A percentile compares a stretch with the other conserved stretches of the same genome.
Conservation (phyloP, 2,113 vertebrate genomes). For the Neogale vison region DNA sequence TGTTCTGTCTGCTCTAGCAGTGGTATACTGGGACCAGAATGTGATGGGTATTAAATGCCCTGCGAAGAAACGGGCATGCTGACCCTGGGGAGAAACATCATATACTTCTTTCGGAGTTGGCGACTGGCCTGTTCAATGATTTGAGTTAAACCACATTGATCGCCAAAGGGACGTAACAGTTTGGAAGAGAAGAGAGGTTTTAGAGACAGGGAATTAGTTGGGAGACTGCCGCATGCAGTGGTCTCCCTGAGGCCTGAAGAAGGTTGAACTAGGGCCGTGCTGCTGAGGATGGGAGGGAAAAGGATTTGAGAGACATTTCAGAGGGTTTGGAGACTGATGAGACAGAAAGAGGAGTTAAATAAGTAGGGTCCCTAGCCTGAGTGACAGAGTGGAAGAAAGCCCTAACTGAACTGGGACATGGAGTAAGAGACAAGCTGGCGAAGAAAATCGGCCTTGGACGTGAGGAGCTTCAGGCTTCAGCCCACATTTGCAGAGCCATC, state of each 20-base stretch:
- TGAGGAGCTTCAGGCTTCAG: background rate
- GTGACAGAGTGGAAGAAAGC: background rate
- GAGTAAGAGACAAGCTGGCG: background rate
- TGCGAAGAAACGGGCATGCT: background rate
- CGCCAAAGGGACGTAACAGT: background rate
- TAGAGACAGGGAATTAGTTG: background rate
- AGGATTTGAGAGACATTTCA: background rate
- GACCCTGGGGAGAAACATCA: background rate
- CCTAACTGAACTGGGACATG: background rate
- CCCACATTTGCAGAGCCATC: background rate
- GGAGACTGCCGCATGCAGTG: background rate
- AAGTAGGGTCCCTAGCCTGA: background rate
- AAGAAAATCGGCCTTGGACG: background rate
- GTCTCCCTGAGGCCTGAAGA: background rate
- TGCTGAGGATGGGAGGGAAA: background rate
- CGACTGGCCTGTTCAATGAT: background rate
- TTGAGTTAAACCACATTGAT: conserved; percentile 6
- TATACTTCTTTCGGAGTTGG: background rate
- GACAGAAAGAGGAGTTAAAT: background rate
- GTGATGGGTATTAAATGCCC: background rate
- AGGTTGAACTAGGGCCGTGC: background rate
- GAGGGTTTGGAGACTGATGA: background rate
- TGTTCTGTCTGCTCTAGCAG: background rate
- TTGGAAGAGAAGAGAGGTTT: background rate
- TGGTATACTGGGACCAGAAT: background rate